Evolutionary conservation across 2,888 invertebrate species (phyloP).

Genomic region (Ectobius pallidus): DNA sequence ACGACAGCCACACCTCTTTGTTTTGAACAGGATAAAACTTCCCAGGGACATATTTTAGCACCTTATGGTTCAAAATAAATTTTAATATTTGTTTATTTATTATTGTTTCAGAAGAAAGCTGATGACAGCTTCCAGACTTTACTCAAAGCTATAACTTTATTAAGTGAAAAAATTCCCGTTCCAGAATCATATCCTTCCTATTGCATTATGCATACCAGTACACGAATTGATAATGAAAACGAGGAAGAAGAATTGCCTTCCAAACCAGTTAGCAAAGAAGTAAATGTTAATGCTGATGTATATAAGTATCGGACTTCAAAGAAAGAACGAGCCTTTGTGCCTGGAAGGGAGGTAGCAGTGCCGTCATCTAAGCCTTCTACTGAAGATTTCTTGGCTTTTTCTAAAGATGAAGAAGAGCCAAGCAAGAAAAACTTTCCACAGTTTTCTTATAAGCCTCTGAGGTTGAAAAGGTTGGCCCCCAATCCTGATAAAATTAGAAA

Average conservation of each 20-base stretch:
- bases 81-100: too few species aligned
- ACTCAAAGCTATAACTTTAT: neutral
- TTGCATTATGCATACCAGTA: too few species aligned
- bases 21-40: too few species aligned
- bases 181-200: slow-evolving; percentile 1
- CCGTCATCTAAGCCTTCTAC: neutral
- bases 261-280: too few species aligned
- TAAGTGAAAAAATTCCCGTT: neutral
- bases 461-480: slow-evolving; percentile 22
- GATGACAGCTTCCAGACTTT: neutral
- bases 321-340: slow-evolving; percentile 50
- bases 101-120: neutral
- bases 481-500: slow-evolving; percentile 34
- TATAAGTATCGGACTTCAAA: slow-evolving; percentile 50
- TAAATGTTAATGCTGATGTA: slow-evolving; percentile 42
- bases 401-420: neutral
- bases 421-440: neutral
- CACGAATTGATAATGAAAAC: neutral
- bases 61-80: too few species aligned
- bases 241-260: neutral
- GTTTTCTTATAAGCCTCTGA: slow-evolving; percentile 24
- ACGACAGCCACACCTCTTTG: too few species aligned
- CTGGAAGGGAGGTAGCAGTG: neutral
- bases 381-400: neutral
- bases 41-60: too few species aligned